Evolutionary conservation across 2,888 invertebrate genomes (phyloP).

Genomic region (Exocentrus adspersus): DNA sequence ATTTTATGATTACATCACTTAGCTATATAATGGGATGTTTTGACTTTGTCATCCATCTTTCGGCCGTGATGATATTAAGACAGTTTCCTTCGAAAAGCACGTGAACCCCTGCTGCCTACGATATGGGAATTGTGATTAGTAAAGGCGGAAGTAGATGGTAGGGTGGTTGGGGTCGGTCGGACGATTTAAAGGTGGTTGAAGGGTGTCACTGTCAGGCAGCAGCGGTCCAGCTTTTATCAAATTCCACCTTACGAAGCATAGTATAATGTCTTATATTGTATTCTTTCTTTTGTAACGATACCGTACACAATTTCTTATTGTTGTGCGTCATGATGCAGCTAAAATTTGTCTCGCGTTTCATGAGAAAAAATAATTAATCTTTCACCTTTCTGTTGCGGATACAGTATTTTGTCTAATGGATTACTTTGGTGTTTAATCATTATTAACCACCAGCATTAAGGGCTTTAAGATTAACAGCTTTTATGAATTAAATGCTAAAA

Average conservation of each 20-base stretch:
- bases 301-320: not conserved
- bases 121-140: slow-evolving; percentile 50
- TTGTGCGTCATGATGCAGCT: not conserved
- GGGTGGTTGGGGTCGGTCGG: not conserved
- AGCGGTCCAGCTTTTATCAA: slow-evolving; percentile 20
- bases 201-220: slow-evolving; percentile 22
- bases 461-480: no score
- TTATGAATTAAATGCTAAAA: no score
- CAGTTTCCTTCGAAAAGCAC: slow-evolving; percentile 35
- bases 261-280: slow-evolving; percentile 21
- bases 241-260: slow-evolving; percentile 5
- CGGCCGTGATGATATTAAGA: slow-evolving; percentile 40
- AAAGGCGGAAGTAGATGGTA: slow-evolving; percentile 35
- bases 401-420: no score
- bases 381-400: no score
- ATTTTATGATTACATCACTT: slow-evolving; percentile 33
- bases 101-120: slow-evolving; percentile 42
- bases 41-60: slow-evolving; percentile 46
- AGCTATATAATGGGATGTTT: slow-evolving; percentile 42
- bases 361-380: not conserved
- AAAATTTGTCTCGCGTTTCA: not conserved
- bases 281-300: not conserved
- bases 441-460: not conserved
- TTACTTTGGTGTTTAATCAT: no score
- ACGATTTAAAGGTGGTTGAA: slow-evolving; percentile 11